Evolutionary conservation across 2,888 invertebrate genomes (phyloP).

Genomic region (Peribatodes rhomboidaria): DNA sequence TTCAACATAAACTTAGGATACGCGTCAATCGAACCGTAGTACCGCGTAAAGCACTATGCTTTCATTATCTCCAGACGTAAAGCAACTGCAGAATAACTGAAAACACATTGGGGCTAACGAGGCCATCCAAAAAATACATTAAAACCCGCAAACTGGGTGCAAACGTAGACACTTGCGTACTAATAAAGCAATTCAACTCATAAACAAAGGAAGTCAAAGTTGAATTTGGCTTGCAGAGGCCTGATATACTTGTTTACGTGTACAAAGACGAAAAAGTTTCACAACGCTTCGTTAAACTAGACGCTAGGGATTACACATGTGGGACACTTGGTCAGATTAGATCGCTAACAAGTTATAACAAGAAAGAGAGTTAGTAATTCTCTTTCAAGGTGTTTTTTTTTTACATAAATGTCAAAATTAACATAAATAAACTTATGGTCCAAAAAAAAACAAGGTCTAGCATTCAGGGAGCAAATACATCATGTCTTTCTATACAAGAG

Average conservation of each 20-base stretch:
- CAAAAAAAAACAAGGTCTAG: too few species aligned
- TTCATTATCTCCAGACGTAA: constrained; percentile 35
- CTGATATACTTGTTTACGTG: constrained; percentile 66
- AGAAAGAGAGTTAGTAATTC: neutral
- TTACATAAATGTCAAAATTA: too few species aligned
- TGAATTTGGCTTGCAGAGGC: constrained; percentile 46
- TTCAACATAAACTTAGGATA: too few species aligned
- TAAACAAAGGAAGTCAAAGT: constrained; percentile 52
- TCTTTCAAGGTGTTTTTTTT: too few species aligned
- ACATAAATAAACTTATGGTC: too few species aligned
- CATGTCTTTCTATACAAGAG: too few species aligned
- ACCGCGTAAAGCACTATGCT: constrained; percentile 4
- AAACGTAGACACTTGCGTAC: constrained; percentile 46
- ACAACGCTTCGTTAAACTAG: constrained; percentile 77
- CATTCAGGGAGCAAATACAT: too few species aligned
- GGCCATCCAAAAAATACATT: constrained; percentile 64
- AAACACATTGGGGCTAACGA: constrained; percentile 62
- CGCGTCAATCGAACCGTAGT: too few species aligned
- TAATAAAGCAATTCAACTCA: constrained; percentile 46
- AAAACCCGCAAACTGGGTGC: constrained; percentile 61
- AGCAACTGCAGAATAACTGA: constrained; percentile 53
- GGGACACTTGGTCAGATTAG: constrained; percentile 55
- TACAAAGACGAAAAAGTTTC: constrained; percentile 74
- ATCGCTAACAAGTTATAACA: constrained; percentile 50
- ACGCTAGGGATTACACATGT: constrained; percentile 71